Evolutionary conservation across 1,140 invertebrate genomes (phyloP).

Genomic region (Drosophila ficusphila): DNA sequence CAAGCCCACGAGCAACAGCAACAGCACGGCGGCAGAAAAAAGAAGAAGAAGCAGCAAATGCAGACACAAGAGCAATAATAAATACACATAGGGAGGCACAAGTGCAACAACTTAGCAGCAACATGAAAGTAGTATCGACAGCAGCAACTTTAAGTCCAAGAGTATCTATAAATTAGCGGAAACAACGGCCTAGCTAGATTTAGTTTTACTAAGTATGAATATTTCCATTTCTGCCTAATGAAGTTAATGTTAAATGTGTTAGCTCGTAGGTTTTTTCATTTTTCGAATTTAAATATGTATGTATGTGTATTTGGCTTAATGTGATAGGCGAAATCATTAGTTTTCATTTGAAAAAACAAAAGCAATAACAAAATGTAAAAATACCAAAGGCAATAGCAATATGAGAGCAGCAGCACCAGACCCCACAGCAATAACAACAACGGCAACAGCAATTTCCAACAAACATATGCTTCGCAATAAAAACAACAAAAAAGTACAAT

Average conservation of each 20-base stretch:
- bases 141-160: background rate
- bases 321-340: too few relatives aligned
- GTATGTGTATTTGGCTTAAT: too few relatives aligned
- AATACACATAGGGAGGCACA: background rate
- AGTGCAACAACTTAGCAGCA: background rate
- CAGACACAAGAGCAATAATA: background rate
- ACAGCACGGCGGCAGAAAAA: slow-evolving; percentile 10
- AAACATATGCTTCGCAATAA: slow-evolving; percentile 60
- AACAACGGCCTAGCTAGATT: too few relatives aligned
- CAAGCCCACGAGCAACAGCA: slow-evolving; percentile 10
- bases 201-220: too few relatives aligned
- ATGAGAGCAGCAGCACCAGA: background rate
- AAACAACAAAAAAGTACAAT: slow-evolving; percentile 21
- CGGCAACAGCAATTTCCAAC: slow-evolving; percentile 27
- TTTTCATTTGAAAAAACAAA: too few relatives aligned
- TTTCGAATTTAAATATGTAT: too few relatives aligned
- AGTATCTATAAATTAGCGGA: background rate
- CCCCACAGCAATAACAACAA: slow-evolving; percentile 19
- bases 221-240: too few relatives aligned
- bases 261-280: too few relatives aligned
- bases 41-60: background rate
- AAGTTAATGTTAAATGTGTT: too few relatives aligned
- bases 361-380: background rate
- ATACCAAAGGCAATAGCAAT: slow-evolving; percentile 9
- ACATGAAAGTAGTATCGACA: background rate